Conservation (phyloP, 2,888 invertebrate genomes). For the Cabera pusaria region DNA sequence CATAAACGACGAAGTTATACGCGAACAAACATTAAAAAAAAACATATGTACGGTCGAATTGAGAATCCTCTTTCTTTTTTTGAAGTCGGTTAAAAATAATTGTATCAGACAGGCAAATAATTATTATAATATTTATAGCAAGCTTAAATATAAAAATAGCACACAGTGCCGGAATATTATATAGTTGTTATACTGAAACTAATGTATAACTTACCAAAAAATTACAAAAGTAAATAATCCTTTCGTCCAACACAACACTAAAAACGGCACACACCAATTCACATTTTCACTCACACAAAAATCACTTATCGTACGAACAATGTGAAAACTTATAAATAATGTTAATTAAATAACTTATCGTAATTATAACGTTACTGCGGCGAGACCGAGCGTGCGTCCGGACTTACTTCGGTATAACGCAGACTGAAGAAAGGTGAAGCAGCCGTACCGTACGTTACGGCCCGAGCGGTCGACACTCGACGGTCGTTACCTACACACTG, state of each 20-base stretch:
- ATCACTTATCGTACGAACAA: conserved; percentile 9
- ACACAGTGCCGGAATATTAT: no score
- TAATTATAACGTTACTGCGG: background rate
- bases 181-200: no score
- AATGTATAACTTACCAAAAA: no score
- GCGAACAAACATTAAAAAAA: no score
- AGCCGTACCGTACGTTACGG: background rate
- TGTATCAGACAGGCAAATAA: no score
- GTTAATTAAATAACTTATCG: conserved; percentile 2
- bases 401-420: background rate
- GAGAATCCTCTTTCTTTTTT: no score
- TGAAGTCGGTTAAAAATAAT: no score
- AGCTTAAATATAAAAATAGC: no score
- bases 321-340: background rate
- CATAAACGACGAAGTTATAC: no score
- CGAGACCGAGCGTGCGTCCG: conserved; percentile 10
- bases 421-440: conserved; percentile 5
- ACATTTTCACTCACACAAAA: conserved; percentile 39
- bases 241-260: conserved; percentile 26
- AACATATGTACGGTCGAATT: no score
- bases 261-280: conserved; percentile 21
- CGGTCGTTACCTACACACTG: conserved; percentile 13
- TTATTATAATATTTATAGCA: no score
- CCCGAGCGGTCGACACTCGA: conserved; percentile 3
- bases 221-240: conserved; percentile 20